phyloP scores from a whole-genome alignment of 2,888 invertebrate species.

The Balanococcus diminutus region DNA sequence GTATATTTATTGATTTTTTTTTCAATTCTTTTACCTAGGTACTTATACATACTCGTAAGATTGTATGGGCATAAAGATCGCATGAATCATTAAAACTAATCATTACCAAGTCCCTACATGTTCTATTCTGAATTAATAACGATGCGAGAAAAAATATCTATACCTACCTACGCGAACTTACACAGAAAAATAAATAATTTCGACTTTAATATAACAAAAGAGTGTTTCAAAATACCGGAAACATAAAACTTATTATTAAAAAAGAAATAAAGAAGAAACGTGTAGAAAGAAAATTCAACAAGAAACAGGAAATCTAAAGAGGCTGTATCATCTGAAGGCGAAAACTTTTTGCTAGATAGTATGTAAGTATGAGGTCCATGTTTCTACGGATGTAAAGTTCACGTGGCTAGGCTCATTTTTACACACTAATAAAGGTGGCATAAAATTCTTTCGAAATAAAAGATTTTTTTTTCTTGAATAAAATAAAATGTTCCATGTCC shows the following conservation, averaged over 20 bases:
- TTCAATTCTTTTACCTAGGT: no score
- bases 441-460: slow-evolving; percentile 10
- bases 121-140: not conserved
- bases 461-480: slow-evolving; percentile 11
- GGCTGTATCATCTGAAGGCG: slow-evolving; percentile 5
- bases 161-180: no score
- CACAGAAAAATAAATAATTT: not conserved
- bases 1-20: no score
- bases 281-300: slow-evolving; percentile 38
- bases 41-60: no score
- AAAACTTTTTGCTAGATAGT: slow-evolving; percentile 21
- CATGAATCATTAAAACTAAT: not conserved
- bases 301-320: slow-evolving; percentile 13
- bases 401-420: slow-evolving; percentile 14
- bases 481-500: not conserved
- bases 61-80: no score
- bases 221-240: not conserved
- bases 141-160: not conserved
- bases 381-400: slow-evolving; percentile 19
- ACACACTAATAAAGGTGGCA: slow-evolving; percentile 5
- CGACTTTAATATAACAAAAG: slow-evolving; percentile 23
- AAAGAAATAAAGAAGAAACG: slow-evolving; percentile 34
- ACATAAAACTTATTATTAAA: slow-evolving; percentile 31
- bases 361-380: slow-evolving; percentile 16
- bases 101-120: not conserved